Evolutionary conservation across 2,113 vertebrate genomes (phyloP).

Genomic region (Loxodonta africana): DNA sequence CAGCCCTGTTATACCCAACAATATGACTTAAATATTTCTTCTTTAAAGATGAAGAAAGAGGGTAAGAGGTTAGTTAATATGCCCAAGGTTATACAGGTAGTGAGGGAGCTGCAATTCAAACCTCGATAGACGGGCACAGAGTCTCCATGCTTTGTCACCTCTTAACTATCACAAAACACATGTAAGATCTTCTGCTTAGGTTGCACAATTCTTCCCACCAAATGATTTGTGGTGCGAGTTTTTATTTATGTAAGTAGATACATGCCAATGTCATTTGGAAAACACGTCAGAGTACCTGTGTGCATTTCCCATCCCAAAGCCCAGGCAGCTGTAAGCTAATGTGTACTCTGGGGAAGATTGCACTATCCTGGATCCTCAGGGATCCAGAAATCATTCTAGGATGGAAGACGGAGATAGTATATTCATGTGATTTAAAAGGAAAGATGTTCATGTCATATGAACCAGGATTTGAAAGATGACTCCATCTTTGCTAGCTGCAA

Average conservation of each 20-base stretch:
- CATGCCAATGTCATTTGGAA: background rate
- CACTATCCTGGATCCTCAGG: background rate
- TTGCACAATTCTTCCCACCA: background rate
- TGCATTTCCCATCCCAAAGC: too few species aligned
- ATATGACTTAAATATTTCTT: slow-evolving; percentile 16
- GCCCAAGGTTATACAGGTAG: background rate
- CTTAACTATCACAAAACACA: background rate
- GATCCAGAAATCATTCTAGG: background rate
- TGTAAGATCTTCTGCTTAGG: background rate
- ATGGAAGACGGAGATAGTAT: background rate
- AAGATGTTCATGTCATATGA: background rate
- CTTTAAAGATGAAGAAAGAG: background rate
- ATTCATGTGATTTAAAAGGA: background rate
- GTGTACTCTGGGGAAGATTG: background rate
- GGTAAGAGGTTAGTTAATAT: background rate
- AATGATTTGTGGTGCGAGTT: background rate
- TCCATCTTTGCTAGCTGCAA: background rate
- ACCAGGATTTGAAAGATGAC: background rate
- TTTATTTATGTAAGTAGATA: background rate
- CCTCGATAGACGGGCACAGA: background rate
- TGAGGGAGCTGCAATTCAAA: background rate
- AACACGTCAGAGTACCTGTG: background rate
- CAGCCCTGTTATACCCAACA: background rate
- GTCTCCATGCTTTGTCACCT: background rate
- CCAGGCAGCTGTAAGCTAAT: background rate